These are phyloP conservation scores for Noctuana brunneofusca DNA, from an alignment of 2,888 invertebrate genomes.

Conservation along the genomic window DNA sequence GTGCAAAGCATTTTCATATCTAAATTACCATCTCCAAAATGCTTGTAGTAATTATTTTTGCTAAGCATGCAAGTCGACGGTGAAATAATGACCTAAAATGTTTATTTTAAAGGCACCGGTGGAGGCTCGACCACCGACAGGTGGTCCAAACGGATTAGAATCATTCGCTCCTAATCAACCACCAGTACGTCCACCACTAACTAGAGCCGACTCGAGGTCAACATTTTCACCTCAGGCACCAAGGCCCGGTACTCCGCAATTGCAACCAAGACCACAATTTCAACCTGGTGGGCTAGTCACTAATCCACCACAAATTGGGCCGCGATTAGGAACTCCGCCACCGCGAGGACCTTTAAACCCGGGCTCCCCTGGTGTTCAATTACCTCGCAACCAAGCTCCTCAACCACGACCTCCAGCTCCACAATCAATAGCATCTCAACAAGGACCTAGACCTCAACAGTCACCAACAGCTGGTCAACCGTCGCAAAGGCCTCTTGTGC, in stretches of 20 bases:
- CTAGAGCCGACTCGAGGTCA: slow-evolving; percentile 68
- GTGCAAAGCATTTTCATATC: slow-evolving; percentile 9
- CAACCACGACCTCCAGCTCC: slow-evolving; percentile 65
- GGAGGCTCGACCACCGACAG: slow-evolving; percentile 63
- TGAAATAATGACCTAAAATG: slow-evolving; percentile 1
- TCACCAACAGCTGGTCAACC: slow-evolving; percentile 58
- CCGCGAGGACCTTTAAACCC: slow-evolving; percentile 59
- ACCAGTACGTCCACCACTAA: slow-evolving; percentile 64
- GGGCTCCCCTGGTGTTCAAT: slow-evolving; percentile 58
- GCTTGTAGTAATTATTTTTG: slow-evolving; percentile 31
- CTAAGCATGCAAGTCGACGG: slow-evolving; percentile 12
- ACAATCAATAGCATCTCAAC: slow-evolving; percentile 65
- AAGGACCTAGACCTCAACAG: slow-evolving; percentile 61
- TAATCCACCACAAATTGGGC: slow-evolving; percentile 59
- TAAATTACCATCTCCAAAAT: slow-evolving; percentile 20
- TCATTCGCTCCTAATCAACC: slow-evolving; percentile 52
- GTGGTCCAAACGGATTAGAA: slow-evolving; percentile 57
- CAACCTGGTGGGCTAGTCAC: slow-evolving; percentile 74
- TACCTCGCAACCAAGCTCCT: slow-evolving; percentile 57
- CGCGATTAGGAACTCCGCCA: slow-evolving; percentile 60
- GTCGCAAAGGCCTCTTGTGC: slow-evolving; percentile 71
- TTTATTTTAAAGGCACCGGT: slow-evolving; percentile 63
- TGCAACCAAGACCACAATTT: slow-evolving; percentile 67
- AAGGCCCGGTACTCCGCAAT: slow-evolving; percentile 58
- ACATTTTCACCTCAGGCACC: slow-evolving; percentile 59